Evolutionary conservation across 2,113 vertebrate species (phyloP).

Genomic region (Cynocephalus volans): DNA sequence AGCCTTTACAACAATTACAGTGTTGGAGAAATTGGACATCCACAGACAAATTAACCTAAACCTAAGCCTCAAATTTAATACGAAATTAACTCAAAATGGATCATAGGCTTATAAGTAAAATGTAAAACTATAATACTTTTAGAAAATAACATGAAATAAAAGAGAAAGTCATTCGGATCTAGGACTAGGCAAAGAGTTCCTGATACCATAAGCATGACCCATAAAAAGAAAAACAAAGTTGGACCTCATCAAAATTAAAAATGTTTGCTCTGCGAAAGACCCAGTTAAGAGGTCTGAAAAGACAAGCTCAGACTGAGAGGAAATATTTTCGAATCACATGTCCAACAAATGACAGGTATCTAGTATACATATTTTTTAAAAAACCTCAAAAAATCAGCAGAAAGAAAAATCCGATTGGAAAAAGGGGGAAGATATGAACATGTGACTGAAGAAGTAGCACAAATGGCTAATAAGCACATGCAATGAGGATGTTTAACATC

Average conservation of each 20-base stretch:
- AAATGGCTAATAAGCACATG: neutral
- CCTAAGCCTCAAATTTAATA: neutral
- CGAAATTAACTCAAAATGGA: neutral
- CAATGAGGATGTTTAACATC: neutral
- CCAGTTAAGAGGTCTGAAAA: neutral
- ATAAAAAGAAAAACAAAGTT: neutral
- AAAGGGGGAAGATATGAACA: neutral
- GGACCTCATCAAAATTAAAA: neutral
- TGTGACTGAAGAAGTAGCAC: neutral
- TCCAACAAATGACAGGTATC: neutral
- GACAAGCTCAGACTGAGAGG: neutral
- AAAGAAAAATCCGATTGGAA: constrained; percentile 9
- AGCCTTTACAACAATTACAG: neutral
- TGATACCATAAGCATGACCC: neutral
- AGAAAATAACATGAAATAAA: neutral
- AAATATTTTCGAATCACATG: neutral
- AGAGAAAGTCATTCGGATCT: neutral
- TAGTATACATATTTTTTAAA: neutral
- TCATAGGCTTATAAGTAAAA: neutral
- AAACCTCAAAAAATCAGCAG: neutral
- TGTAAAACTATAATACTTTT: neutral
- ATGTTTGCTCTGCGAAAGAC: neutral
- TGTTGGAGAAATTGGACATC: neutral
- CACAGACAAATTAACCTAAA: neutral
- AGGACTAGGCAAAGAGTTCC: neutral